These are phyloP conservation scores for Oncorhynchus keta DNA, from an alignment of 2,113 vertebrate genomes.

Conservation along the genomic window DNA sequence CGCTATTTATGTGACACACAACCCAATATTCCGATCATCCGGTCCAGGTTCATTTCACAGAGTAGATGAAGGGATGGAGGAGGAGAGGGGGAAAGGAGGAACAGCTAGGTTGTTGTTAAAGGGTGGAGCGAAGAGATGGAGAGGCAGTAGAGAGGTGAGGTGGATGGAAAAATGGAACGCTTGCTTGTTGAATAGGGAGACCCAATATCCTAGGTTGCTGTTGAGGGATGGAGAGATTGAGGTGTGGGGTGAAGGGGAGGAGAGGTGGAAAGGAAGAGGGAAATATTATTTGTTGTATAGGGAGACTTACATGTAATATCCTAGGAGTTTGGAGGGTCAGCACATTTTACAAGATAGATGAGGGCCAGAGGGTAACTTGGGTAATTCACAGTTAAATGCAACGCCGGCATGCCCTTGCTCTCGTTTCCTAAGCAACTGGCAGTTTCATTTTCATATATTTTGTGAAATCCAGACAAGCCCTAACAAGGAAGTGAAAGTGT, in stretches of 20 bases:
- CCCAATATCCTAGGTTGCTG: background rate
- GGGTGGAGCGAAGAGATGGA: background rate
- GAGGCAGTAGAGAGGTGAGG: background rate
- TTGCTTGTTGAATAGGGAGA: background rate
- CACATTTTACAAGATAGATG: slow-evolving; percentile 35
- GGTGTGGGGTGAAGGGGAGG: background rate
- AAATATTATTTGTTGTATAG: background rate
- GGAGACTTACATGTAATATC: background rate
- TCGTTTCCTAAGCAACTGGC: background rate
- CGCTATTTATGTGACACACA: background rate
- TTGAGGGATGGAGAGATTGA: background rate
- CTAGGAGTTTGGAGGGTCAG: slow-evolving; percentile 22
- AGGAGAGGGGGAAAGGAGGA: background rate
- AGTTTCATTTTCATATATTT: background rate
- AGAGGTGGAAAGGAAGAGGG: background rate
- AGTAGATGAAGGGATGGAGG: background rate
- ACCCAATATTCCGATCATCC: slow-evolving; percentile 7
- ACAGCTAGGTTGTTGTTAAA: background rate
- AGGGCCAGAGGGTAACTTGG: background rate
- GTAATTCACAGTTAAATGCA: slow-evolving; percentile 13
- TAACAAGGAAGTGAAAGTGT: slow-evolving; percentile 31
- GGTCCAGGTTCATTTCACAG: slow-evolving; percentile 20
- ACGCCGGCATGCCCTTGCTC: background rate
- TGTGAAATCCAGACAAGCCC: background rate
- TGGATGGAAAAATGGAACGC: no score